phyloP scores from a whole-genome alignment of 2,797 vertebrate genomes.

The Brachymystax lenok region DNA sequence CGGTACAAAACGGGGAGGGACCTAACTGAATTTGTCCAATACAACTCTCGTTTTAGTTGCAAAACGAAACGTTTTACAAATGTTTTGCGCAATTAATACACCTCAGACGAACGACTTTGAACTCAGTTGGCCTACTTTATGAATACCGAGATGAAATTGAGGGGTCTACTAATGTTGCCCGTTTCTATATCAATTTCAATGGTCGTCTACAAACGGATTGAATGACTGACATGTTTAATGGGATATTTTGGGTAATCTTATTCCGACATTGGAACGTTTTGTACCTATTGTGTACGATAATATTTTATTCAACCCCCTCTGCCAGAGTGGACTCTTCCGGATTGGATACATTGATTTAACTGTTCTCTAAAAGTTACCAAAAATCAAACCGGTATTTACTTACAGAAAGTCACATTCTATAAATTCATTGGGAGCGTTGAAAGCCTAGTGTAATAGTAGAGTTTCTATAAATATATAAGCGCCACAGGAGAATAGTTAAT shows the following conservation, averaged over 20 bases:
- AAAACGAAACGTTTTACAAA: no score
- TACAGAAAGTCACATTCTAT: conserved; percentile 10
- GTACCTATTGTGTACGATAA: neutral
- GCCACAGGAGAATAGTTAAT: neutral
- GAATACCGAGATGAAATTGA: conserved; percentile 14
- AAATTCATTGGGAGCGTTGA: neutral
- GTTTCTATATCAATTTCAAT: neutral
- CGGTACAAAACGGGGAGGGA: no score
- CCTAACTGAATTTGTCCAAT: no score
- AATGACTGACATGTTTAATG: neutral
- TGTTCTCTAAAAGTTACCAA: conserved; percentile 51
- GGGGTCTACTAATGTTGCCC: neutral
- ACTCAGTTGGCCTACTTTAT: conserved; percentile 49
- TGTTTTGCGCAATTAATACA: no score
- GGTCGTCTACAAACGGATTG: neutral
- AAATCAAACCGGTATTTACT: conserved; percentile 32
- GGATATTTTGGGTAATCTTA: neutral
- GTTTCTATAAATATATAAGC: neutral
- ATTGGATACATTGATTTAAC: conserved; percentile 55
- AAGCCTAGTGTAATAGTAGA: neutral
- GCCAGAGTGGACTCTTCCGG: conserved; percentile 40
- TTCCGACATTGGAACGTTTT: neutral
- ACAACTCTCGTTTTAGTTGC: no score
- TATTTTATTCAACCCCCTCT: neutral
- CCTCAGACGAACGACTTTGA: conserved; percentile 34